Evolutionary conservation across 2,888 invertebrate species (phyloP), one percentile per base, ranked within the genome.

Genomic region (Leucoptera coffeella): DNA sequence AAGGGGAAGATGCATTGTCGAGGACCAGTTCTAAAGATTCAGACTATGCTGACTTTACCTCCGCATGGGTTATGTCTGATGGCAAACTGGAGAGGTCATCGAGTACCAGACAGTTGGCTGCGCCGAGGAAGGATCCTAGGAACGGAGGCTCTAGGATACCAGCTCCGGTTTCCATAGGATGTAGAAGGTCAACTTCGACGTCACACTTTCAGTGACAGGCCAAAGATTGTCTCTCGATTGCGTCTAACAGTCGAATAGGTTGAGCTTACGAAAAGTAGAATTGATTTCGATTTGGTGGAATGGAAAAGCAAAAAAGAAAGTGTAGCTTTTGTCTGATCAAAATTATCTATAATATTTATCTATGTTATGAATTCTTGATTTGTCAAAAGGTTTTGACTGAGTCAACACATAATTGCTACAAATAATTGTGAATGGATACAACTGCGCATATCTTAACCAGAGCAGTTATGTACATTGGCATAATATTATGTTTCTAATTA

Each of bases 11-110:
- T 30, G 58, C 62, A 8, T 40, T 69, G 36, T 65, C 65, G 2
- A 47, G 74, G 29, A 60, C 73, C 21, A 62, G 74, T 30, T 74
- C 62, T 3, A 74, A 75, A 23, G 62, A 74, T 29, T 75, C 77
- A 2, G 75, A 79, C 26, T 80, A 77, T 25, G 76, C 82, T 35
- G 82, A 82, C 36, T 77, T 82, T 45, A 81, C 82, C 5, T 75
- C 79, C 14, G 80, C 81, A 8, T 82, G 82, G 82, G 80, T 82
- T 15, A 80, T 82, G 57, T 80, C 79, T 35, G 81, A 80, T 47
- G 82, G 82, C 0, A 78, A 78, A 35, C 49, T 80, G 25, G 78
- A 77, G 35, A 54, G 77, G 27, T 76, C 76, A 10, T 74, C 72
- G 22, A 77, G 76, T 31, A 77, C 69, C 4, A 50, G 67, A 31